Percentiles rank a stretch among this genome's conserved stretches.
Conservation (phyloP, 2,113 vertebrate genomes). For the Myocastor coypus region DNA sequence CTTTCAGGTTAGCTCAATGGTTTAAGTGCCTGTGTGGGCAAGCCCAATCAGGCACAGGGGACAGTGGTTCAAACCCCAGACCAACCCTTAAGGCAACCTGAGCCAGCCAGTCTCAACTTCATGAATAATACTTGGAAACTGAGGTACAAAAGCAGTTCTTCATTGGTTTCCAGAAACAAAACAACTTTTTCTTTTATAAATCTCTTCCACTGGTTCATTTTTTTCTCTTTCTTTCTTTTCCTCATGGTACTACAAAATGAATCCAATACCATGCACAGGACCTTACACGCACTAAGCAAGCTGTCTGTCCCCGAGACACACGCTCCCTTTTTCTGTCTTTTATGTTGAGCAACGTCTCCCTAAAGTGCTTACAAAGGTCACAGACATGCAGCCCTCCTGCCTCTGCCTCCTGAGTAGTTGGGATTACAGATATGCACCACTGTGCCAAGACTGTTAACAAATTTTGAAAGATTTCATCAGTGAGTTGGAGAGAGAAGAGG, state of each 20-base stretch:
- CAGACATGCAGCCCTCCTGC: not conserved
- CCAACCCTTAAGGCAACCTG: no score
- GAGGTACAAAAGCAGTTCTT: not conserved
- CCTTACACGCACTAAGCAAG: not conserved
- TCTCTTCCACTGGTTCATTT: not conserved
- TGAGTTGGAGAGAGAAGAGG: slow-evolving; percentile 8
- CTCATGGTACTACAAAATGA: not conserved
- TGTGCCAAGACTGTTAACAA: not conserved
- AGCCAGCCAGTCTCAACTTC: not conserved
- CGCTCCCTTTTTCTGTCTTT: not conserved
- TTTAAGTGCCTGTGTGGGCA: no score
- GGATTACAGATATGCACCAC: not conserved
- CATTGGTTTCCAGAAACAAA: not conserved
- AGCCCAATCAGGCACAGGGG: no score
- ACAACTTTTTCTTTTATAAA: not conserved
- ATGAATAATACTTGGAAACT: not conserved
- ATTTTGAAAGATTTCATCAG: slow-evolving; percentile 13
- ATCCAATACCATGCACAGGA: not conserved
- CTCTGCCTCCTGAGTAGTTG: not conserved
- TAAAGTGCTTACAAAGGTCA: not conserved
- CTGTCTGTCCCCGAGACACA: not conserved
- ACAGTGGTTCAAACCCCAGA: no score
- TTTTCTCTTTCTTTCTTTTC: not conserved
- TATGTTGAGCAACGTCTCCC: not conserved
- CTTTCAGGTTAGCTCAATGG: no score